Base-by-base conservation (phyloP, 2,888 invertebrate genomes). In the Smittia aterrima region DNA sequence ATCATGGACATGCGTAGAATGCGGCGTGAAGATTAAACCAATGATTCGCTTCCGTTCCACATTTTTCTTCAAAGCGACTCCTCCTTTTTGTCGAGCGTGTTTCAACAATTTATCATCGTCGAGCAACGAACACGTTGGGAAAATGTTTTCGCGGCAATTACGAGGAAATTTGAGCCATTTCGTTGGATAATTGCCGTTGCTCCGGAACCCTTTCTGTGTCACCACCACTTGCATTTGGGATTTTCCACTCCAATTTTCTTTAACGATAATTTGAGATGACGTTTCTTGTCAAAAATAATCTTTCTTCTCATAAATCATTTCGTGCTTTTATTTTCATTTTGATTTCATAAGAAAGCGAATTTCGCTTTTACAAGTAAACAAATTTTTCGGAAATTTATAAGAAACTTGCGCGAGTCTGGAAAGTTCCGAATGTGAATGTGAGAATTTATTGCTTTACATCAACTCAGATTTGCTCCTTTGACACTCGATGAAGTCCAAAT, bases 11-110 rank as follows among this genome's bases (percentile, higher is more conserved):
- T 72, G 72, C 72, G 72, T 62, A 62, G 32, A 72, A 40, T 20
- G 22, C 7, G 22, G 22, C 32, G 20, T n/a, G 16, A 27, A 58
- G 62, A 72, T 72, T 70, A 62, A 72, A 72, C 72, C 72, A 72
- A 72, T 72, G 72, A 72, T 25, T 32, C 72, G 72, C 62, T 72
- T 72, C 72, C 72, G 72, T 62, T 72, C 22, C 53, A 62, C 38
- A 16, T 58, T 70, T 70, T 58, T 22, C 27, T 11, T 25, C 13
- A 16, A 13, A 27, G 53, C 53, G 32, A 24, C 72, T 72, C 72
- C 72, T 72, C 72, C 72, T 72, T 40, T 53, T 20, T 9, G 32
- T 32, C 32, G 32, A 32, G n/a, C 32, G 32, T 32, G 32, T 9
- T 32, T 32, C 32, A 32, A 32, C 32, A 32, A 32, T 32, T 32